These are phyloP conservation scores for Heliconius hermathena DNA, from an alignment of 1,140 invertebrate genomes.

Conservation along the genomic window DNA sequence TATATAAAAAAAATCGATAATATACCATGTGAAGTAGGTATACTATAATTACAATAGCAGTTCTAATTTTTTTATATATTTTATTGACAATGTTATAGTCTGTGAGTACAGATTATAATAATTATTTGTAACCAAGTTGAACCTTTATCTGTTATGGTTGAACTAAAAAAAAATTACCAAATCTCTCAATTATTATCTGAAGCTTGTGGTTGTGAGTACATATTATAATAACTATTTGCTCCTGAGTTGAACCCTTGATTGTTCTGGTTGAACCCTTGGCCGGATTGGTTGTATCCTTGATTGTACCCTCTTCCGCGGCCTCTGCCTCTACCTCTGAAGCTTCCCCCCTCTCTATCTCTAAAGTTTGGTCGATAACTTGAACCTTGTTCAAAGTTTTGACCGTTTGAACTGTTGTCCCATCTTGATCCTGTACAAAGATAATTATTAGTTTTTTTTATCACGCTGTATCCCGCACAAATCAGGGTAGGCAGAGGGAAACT, in stretches of 20 bases:
- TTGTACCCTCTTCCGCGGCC: conserved; percentile 36
- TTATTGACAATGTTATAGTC: not conserved
- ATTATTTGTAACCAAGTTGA: not conserved
- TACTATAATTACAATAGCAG: no score
- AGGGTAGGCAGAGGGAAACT: no score
- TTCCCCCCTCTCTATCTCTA: conserved; percentile 38
- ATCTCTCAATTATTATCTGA: conserved; percentile 26
- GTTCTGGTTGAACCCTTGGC: conserved; percentile 18
- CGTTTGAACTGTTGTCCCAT: conserved; percentile 52
- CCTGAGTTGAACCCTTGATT: conserved; percentile 42
- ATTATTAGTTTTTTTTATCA: not conserved
- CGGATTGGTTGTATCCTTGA: conserved; percentile 39
- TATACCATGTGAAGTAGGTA: no score
- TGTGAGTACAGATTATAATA: not conserved
- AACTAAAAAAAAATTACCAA: not conserved
- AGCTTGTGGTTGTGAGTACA: conserved; percentile 65
- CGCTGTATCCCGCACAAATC: no score
- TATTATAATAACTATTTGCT: conserved; percentile 68
- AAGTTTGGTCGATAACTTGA: conserved; percentile 40
- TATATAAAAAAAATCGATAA: not conserved
- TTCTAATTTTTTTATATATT: no score
- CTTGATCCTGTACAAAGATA: conserved; percentile 44
- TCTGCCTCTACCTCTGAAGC: conserved; percentile 40
- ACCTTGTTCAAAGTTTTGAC: conserved; percentile 36
- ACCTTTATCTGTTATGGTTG: not conserved